These are phyloP conservation scores for Iphiclides podalirius DNA, from an alignment of 2,888 invertebrate genomes.

Conservation along the genomic window DNA sequence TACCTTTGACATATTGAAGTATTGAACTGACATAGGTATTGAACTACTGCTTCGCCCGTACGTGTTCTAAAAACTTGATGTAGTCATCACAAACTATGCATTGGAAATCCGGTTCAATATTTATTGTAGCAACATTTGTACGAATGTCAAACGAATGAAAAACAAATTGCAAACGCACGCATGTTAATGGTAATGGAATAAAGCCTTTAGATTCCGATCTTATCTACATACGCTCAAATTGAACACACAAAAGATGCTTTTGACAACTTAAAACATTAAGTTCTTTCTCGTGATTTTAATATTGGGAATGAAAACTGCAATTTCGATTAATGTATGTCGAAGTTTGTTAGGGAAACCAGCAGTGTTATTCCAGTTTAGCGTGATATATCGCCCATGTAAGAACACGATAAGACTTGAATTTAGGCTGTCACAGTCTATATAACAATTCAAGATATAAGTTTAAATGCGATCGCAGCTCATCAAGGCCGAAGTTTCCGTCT, in stretches of 20 bases:
- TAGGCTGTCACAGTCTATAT: no score
- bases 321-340: background rate
- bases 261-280: background rate
- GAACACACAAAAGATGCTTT: slow-evolving; percentile 15
- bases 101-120: slow-evolving; percentile 19
- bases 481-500: no score
- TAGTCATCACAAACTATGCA: background rate
- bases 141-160: slow-evolving; percentile 22
- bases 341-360: background rate
- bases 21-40: no score
- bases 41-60: background rate
- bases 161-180: slow-evolving; percentile 31
- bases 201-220: slow-evolving; percentile 21
- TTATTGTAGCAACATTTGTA: slow-evolving; percentile 25
- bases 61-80: background rate
- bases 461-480: no score
- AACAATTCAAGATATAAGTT: no score
- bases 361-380: no score
- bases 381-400: no score
- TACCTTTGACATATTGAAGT: no score
- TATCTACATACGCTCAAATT: slow-evolving; percentile 18
- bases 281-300: background rate
- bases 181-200: slow-evolving; percentile 30
- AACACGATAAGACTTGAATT: no score
- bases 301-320: background rate